Evolutionary conservation across 2,888 invertebrate species (phyloP).

Genomic region (Deilephila elpenor): DNA sequence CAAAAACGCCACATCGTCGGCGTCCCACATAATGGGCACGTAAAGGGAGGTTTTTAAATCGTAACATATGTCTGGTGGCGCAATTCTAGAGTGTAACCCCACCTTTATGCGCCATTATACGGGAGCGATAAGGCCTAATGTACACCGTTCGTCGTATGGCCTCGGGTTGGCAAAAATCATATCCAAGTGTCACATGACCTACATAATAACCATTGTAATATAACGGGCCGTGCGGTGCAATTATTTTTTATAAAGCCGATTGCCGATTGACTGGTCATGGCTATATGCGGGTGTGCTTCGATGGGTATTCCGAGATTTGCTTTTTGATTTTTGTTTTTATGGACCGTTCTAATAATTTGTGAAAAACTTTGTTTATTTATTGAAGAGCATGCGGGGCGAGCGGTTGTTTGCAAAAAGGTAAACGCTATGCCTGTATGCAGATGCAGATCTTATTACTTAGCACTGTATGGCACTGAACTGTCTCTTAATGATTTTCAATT

Average conservation of each 20-base stretch:
- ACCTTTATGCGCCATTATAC: conserved; percentile 46
- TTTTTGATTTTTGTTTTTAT: conserved; percentile 22
- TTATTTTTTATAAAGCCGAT: conserved; percentile 43
- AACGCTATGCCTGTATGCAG: too few relatives aligned
- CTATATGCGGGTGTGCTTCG: conserved; percentile 31
- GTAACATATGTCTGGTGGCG: conserved; percentile 42
- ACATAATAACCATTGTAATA: conserved; percentile 39
- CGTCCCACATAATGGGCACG: conserved; percentile 25
- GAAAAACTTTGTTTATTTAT: neutral
- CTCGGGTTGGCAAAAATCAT: conserved; percentile 40
- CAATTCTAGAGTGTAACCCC: conserved; percentile 44
- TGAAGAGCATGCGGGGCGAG: too few relatives aligned
- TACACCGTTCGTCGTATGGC: conserved; percentile 28
- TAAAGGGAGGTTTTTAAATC: conserved; percentile 43
- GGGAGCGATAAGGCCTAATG: conserved; percentile 47
- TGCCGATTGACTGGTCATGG: conserved; percentile 38
- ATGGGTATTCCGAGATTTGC: conserved; percentile 31
- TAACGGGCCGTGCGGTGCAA: conserved; percentile 38
- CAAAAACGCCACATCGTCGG: conserved; percentile 16
- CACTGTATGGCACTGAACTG: too few relatives aligned
- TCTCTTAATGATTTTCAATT: too few relatives aligned
- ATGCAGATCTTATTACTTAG: too few relatives aligned
- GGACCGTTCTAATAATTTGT: neutral
- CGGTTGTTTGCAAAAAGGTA: too few relatives aligned
- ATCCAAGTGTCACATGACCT: conserved; percentile 39